A percentile compares a stretch with the other conserved stretches of the same genome.
These are phyloP conservation scores for Drosophila demipolita DNA, from an alignment of 2,888 invertebrate species.

Conservation along the genomic window DNA sequence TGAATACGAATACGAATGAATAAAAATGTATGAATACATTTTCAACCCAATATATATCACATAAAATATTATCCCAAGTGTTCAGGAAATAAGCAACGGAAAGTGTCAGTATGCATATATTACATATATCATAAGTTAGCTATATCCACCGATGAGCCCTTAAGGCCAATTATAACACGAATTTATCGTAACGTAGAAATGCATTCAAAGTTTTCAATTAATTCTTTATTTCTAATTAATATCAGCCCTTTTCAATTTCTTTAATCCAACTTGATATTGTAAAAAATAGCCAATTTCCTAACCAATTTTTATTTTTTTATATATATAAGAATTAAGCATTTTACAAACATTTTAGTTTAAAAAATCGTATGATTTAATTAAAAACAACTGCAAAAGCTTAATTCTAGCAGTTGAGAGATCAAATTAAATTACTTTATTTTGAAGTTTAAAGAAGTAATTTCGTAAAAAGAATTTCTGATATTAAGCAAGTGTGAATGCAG, in stretches of 20 bases:
- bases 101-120: not conserved
- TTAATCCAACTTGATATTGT: not conserved
- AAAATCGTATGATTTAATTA: too few relatives aligned
- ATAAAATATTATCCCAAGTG: not conserved
- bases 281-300: not conserved
- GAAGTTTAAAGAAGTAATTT: too few relatives aligned
- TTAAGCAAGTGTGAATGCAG: too few relatives aligned
- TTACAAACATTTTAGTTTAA: too few relatives aligned
- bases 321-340: too few relatives aligned
- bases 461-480: too few relatives aligned
- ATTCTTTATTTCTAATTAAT: not conserved
- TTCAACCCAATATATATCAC: not conserved
- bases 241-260: not conserved
- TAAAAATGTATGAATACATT: not conserved
- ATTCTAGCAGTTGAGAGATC: too few relatives aligned
- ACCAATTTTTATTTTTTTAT: not conserved
- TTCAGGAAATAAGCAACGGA: not conserved
- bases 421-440: too few relatives aligned
- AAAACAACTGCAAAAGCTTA: too few relatives aligned
- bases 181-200: not conserved
- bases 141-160: not conserved
- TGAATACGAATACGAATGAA: constrained; percentile 6
- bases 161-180: not conserved
- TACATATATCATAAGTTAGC: not conserved
- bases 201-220: not conserved